Base-by-base conservation (phyloP, 1,140 invertebrate species). In the Microplitis mediator region DNA sequence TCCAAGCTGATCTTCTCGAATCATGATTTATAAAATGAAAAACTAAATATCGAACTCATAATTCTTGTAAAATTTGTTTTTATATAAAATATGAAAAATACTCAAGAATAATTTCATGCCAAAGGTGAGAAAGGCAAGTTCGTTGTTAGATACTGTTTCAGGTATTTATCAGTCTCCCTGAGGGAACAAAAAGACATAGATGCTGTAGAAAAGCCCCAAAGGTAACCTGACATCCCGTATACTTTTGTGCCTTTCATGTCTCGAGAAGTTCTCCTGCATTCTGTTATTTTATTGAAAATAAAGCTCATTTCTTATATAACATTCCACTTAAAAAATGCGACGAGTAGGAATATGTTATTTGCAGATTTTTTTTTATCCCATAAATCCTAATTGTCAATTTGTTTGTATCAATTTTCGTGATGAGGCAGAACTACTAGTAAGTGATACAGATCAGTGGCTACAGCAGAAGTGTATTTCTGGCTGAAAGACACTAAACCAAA, bases 81-180 rank as follows among this genome's bases (percentile, higher is more conserved):
- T 31, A 23, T 5, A 61, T 61, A 32, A 31, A 61, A 45, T 45
- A 45, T 45, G 39, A 45, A 5, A 45, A 45, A 11, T 45, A 45
- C 39, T 54, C n/a, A 54, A 14, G 5, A 16, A 54, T 54, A 23
- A 23, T 54, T 54, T 16, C 52, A 54, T 13, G 9, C 4, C 8
- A 63, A 63, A 39, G 35, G 32, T 13, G 31, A 63, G 11, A 77
- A 76, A 72, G 72, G 50, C 67, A 62, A 45, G 63, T 77, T 79
- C 77, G 79, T 82, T 80, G 78, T 78, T 76, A 75, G 75, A 75
- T 82, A 80, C 80, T 82, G 71, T 75, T 77, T 71, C 67, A 35
- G 65, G 77, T 81, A 81, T 82, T 82, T 82, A 82, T 81, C 75
- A 77, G 76, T 75, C 36, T 60, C 70, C 79, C 75, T 75, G 51